These are phyloP conservation scores for Zaprionus obscuricornis DNA, from an alignment of 2,888 invertebrate genomes.

Conservation along the genomic window DNA sequence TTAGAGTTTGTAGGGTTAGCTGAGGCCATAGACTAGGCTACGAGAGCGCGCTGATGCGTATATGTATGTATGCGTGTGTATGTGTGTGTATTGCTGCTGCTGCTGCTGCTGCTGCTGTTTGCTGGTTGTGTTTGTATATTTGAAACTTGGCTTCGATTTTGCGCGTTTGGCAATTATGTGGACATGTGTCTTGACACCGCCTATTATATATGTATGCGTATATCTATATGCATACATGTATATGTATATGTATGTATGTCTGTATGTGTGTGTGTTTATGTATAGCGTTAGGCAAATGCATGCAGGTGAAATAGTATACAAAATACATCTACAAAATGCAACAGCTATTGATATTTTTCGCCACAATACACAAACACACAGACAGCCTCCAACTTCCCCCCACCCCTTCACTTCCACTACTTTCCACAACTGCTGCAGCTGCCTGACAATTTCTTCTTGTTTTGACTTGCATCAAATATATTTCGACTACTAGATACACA, in stretches of 20 bases:
- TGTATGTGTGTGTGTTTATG: slow-evolving; percentile 3
- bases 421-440: no score
- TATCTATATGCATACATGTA: slow-evolving; percentile 5
- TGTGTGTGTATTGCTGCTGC: slow-evolving; percentile 1
- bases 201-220: slow-evolving; percentile 41
- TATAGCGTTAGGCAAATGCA: slow-evolving; percentile 17
- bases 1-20: slow-evolving; percentile 46
- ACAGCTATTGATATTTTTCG: no score
- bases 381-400: no score
- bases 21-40: slow-evolving; percentile 42
- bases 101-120: no score
- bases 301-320: no score
- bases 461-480: no score
- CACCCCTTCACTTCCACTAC: no score
- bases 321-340: no score
- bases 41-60: slow-evolving; percentile 29
- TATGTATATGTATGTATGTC: slow-evolving; percentile 18
- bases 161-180: slow-evolving; percentile 77
- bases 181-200: slow-evolving; percentile 72
- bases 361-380: no score
- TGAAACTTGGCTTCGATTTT: slow-evolving; percentile 69
- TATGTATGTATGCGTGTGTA: slow-evolving; percentile 14
- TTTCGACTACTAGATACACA: no score
- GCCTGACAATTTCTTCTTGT: no score
- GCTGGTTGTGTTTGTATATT: slow-evolving; percentile 28